Base-by-base conservation (phyloP, 1,140 invertebrate genomes). In the Brachionus rubens region DNA sequence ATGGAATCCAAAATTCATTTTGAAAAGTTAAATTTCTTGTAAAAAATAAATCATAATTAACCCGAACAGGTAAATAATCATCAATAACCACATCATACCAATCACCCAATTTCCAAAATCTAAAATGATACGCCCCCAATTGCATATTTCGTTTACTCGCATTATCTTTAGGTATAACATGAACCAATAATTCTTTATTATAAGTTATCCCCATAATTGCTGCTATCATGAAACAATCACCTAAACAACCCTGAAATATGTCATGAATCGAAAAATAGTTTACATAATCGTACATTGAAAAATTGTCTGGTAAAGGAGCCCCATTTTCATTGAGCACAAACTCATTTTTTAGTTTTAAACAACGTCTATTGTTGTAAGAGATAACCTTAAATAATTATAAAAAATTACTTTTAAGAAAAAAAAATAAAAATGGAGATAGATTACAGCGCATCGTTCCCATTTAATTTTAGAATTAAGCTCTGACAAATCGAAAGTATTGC, bases 41-140 rank as follows among this genome's bases (percentile, higher is more conserved):
- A 28, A 72, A 72, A 54, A 48, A 72, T 16, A 72, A 33, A 54
- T 50, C 46, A 50, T 50, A 72, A 21, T 24, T 50, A 28, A 40
- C 26, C 19, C n/a, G 40, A 3, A 90, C 90, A 3, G 91, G 91
- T 24, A 92, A 82, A 77, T 88, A 84, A 81, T 92, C 91, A 80
- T 92, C 91, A 1, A 92, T 87, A 1, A 91, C 82, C 1, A 91
- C 86, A 79, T 91, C 90, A 50, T 88, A 85, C 90, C 90, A 91
- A 79, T 89, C 88, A 3, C 90, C 90, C 82, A 90, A 91, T 79
- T 89, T 87, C 90, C 90, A 91, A 79, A 91, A 89, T 43, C 89
- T 84, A 83, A 91, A 91, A 79, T 88, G 90, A 82, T 78, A 88
- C 48, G 80, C 80, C 41, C 82, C 82, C 10, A 72, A 16, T 24